These are phyloP conservation scores for Equus przewalskii DNA, from an alignment of 2,113 vertebrate species.

Conservation along the genomic window DNA sequence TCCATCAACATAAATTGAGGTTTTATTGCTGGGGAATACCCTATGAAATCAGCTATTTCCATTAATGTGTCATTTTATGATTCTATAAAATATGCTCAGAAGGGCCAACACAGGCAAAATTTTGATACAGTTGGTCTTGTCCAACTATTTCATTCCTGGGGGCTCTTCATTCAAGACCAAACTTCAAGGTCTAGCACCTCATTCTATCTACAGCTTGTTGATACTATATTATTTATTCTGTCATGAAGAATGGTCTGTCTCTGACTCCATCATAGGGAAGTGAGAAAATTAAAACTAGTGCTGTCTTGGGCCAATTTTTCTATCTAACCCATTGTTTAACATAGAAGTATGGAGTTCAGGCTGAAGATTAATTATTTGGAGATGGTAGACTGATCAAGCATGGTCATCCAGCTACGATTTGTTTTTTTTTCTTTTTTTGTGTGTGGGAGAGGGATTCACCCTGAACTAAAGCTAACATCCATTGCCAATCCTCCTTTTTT, in stretches of 20 bases:
- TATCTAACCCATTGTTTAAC: background rate
- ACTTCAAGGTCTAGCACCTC: background rate
- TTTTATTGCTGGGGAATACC: slow-evolving; percentile 51
- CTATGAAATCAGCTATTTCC: slow-evolving; percentile 57
- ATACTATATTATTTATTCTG: background rate
- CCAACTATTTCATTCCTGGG: background rate
- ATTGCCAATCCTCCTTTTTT: too few relatives aligned
- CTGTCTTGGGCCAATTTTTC: background rate
- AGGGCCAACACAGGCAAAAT: background rate
- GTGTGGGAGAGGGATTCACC: too few relatives aligned
- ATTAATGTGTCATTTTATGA: background rate
- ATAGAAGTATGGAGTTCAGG: background rate
- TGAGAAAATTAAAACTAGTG: background rate
- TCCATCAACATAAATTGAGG: slow-evolving; percentile 60
- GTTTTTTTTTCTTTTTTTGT: background rate
- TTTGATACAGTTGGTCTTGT: background rate
- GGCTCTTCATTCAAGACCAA: background rate
- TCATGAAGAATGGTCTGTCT: background rate
- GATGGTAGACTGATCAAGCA: background rate
- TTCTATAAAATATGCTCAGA: background rate
- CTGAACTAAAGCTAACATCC: too few relatives aligned
- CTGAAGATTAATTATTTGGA: background rate
- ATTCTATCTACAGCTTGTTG: background rate
- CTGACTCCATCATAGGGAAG: background rate
- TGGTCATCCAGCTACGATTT: background rate